Percentiles rank a stretch among this genome's conserved stretches.
These are phyloP conservation scores for Micrasema longulum DNA, from an alignment of 1,140 invertebrate genomes.

Conservation along the genomic window DNA sequence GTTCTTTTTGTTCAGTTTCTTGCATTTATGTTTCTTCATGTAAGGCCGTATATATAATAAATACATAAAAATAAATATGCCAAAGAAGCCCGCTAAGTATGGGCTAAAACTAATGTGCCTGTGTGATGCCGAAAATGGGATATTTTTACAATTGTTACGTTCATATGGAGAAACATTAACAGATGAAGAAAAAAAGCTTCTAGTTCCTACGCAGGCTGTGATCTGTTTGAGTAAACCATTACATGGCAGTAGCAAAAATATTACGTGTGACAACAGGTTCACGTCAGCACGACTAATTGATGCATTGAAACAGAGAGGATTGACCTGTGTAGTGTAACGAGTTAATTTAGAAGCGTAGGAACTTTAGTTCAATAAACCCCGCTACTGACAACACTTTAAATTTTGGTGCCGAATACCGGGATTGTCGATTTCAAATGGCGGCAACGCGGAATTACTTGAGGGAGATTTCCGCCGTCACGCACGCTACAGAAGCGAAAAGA, in stretches of 20 bases:
- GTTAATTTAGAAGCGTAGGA: no score
- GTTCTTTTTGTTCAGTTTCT: no score
- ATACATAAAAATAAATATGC: no score
- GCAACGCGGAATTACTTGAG: no score
- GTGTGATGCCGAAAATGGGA: background rate
- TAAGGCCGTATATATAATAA: no score
- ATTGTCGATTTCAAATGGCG: no score
- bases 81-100: slow-evolving; percentile 1
- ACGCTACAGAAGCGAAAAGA: no score
- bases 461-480: no score
- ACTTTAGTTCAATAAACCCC: no score
- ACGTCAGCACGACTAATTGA: slow-evolving; percentile 2
- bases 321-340: slow-evolving; percentile 4
- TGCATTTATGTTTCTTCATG: no score
- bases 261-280: background rate
- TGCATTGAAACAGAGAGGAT: slow-evolving; percentile 1
- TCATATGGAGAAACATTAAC: background rate
- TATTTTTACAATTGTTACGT: slow-evolving; percentile 3
- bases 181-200: background rate
- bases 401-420: no score
- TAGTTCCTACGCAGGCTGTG: slow-evolving; percentile 7
- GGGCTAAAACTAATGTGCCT: slow-evolving; percentile 1
- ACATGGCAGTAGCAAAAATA: slow-evolving; percentile 4
- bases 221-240: slow-evolving; percentile 1
- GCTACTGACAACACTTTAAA: no score